Percentiles rank a stretch among this genome's conserved stretches.
These are phyloP conservation scores for Ophion obscuratus DNA, from an alignment of 2,888 invertebrate genomes.

Conservation along the genomic window DNA sequence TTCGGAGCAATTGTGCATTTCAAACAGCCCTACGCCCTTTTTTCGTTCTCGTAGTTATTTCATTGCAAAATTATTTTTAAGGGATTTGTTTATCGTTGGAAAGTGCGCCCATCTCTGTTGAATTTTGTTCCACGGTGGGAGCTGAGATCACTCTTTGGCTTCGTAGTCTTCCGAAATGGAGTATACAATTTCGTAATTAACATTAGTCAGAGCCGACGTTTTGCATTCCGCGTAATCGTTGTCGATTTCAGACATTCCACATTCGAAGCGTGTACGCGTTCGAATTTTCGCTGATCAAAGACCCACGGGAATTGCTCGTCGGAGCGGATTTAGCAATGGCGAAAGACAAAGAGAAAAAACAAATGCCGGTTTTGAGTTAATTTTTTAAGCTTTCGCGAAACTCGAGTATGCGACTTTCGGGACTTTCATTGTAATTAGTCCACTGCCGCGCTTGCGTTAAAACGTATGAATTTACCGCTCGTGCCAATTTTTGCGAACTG, in stretches of 20 bases:
- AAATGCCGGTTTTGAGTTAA: background rate
- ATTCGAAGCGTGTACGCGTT: conserved; percentile 19
- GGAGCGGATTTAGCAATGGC: background rate
- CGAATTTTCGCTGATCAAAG: background rate
- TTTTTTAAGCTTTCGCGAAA: conserved; percentile 21
- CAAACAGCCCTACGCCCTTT: background rate
- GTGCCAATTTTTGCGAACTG: conserved; percentile 58
- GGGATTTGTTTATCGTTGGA: background rate
- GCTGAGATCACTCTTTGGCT: conserved; percentile 33
- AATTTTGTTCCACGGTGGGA: conserved; percentile 12
- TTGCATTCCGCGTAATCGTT: conserved; percentile 41
- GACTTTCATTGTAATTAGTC: conserved; percentile 40
- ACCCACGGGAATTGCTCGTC: conserved; percentile 3
- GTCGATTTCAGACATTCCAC: conserved; percentile 50
- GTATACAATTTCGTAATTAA: conserved; percentile 34
- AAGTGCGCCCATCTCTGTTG: conserved; percentile 26
- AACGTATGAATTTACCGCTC: conserved; percentile 31
- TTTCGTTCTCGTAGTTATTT: conserved; percentile 12
- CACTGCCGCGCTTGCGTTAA: conserved; percentile 48
- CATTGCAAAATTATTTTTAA: conserved; percentile 22
- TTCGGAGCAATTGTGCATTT: background rate
- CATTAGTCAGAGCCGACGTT: background rate
- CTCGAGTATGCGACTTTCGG: background rate
- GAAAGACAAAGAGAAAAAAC: background rate
- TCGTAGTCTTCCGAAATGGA: conserved; percentile 61